Base-by-base conservation (phyloP, 1,140 invertebrate species). In the Chymomyza costata region DNA sequence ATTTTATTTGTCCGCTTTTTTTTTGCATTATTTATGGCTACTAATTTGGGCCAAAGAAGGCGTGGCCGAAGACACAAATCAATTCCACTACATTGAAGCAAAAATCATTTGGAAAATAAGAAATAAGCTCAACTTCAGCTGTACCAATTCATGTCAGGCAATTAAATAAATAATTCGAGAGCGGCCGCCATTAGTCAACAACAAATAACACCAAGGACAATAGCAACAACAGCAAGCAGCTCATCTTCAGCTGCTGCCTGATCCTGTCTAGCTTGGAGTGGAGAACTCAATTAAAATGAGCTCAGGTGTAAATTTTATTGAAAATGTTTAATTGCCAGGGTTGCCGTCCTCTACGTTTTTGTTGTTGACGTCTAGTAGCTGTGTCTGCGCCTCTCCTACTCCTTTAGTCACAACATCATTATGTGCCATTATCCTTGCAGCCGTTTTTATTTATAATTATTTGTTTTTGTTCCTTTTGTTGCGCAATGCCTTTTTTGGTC, bases 271-370 rank as follows among this genome's bases (percentile, higher is more conserved):
- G 62, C 56, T 50, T 78, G 67, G 70, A 78, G 73, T 67, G 73
- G 37, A 34, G 57, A 80, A 80, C 73, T 80, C 73, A 80, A 80
- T 80, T 80, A 80, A 80, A 80, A 80, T 80, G 73, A 80, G 73
- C 73, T 80, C 73, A 80, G 73, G 73, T 80, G 73, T 80, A 80
- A 80, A 80, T 80, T 80, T 80, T 80, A 80, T 80, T 80, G 73
- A 80, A 80, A 80, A 73, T 80, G 73, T 53, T 80, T 80, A 80
- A 80, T 80, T 80, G 73, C 64, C 64, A 64, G 41, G n/a, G n/a
- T n/a, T n/a, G n/a, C n/a, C n/a, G n/a, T n/a, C n/a, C n/a, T n/a
- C n/a, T n/a, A n/a, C n/a, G n/a, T n/a, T n/a, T n/a, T n/a, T n/a
- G n/a, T n/a, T n/a, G n/a, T n/a, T n/a, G n/a, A n/a, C n/a, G n/a